Evolutionary conservation across 2,888 invertebrate genomes (phyloP), one percentile per base, ranked within the genome.

Genomic region (Pachliopta kotzebuea): DNA sequence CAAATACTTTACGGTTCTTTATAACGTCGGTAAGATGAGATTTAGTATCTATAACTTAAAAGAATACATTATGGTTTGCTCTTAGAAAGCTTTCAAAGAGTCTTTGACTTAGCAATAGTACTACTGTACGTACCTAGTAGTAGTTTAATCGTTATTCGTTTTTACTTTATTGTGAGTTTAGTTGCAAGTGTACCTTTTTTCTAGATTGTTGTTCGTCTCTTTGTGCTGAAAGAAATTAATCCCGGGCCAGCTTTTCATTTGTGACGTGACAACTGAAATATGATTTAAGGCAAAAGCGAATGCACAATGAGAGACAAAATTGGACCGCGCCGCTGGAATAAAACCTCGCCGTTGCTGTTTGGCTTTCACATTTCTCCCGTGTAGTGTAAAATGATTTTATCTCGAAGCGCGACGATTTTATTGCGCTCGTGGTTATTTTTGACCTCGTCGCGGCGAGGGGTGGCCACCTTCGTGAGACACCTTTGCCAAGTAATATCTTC

Each of bases 251-350:
- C 61, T 55, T 65, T 63, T 65, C 66, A 57, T 65, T 17, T 14
- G 37, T 69, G 69, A 69, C 71, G 77, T 73, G 77, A 76, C 79
- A 78, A 78, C 77, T 79, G 79, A 81, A 83, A 84, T 83, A 83
- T 81, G 77, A 81, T 79, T 79, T 75, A 74, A 78, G 78, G 77
- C 74, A 73, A 80, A 78, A 78, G 78, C 76, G 79, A 82, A 83
- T 83, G 74, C 77, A 81, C 79, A 83, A 83, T 79, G 79, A 80
- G 79, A 76, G 74, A 77, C 75, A 71, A 83, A 84, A 84, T 83
- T 81, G 81, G 75, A 82, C 76, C 78, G 79, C 78, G 76, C 77
- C 74, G 80, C 74, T 72, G 11, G 76, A 78, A 78, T 76, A 76
- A 78, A 78, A 80, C 72, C 72, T 66, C 69, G 72, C 74, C 71